These are phyloP conservation scores for Cyclophora albipunctata DNA, from an alignment of 2,888 invertebrate species.

Conservation along the genomic window DNA sequence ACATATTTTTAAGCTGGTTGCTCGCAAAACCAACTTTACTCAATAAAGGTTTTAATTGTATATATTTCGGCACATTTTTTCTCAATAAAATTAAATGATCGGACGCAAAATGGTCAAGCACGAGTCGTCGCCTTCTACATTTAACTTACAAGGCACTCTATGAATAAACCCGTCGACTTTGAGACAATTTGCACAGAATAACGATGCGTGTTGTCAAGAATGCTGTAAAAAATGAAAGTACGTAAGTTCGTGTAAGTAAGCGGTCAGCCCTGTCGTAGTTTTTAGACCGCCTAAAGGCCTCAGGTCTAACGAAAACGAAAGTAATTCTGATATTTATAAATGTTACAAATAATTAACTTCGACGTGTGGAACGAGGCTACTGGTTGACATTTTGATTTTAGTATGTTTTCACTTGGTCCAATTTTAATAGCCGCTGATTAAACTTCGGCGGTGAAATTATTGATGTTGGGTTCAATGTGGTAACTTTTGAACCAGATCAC, in stretches of 20 bases:
- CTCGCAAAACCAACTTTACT: too few relatives aligned
- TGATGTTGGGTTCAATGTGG: not conserved
- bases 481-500: too few relatives aligned
- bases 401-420: slow-evolving; percentile 55
- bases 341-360: slow-evolving; percentile 53
- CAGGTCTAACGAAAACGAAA: not conserved
- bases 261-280: too few relatives aligned
- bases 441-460: slow-evolving; percentile 18
- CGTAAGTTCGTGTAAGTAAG: not conserved
- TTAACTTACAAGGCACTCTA: too few relatives aligned
- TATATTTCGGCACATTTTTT: too few relatives aligned
- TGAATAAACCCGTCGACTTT: not conserved
- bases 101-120: too few relatives aligned
- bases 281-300: too few relatives aligned
- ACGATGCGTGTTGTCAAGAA: slow-evolving; percentile 20
- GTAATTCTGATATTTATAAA: slow-evolving; percentile 22
- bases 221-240: slow-evolving; percentile 34
- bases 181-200: slow-evolving; percentile 6
- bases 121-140: too few relatives aligned
- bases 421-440: slow-evolving; percentile 40
- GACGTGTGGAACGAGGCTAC: slow-evolving; percentile 54
- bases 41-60: too few relatives aligned
- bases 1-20: too few relatives aligned
- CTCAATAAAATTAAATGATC: too few relatives aligned
- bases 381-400: slow-evolving; percentile 56